Conservation (phyloP, 2,113 vertebrate genomes). For the Psilopogon haemacephalus region DNA sequence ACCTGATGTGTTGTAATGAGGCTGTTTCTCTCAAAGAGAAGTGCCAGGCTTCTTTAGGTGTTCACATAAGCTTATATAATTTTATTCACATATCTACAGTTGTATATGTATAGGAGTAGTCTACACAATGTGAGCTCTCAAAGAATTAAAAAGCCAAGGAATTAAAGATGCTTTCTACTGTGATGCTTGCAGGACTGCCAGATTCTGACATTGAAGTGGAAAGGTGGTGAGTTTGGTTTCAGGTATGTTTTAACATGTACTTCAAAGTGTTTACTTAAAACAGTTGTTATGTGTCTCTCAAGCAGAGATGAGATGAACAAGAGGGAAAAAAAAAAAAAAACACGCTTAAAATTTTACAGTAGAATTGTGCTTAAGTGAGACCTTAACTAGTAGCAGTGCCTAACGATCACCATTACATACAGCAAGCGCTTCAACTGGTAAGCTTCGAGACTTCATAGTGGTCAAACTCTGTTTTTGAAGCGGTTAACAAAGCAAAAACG, state of each 20-base stretch:
- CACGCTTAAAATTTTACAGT: background rate
- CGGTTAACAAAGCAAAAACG: background rate
- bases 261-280: background rate
- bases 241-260: background rate
- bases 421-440: background rate
- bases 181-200: background rate
- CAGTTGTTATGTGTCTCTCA: background rate
- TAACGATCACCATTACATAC: background rate
- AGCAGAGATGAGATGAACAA: background rate
- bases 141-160: background rate
- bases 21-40: background rate
- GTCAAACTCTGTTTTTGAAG: background rate
- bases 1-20: accelerated
- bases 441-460: background rate
- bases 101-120: background rate
- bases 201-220: background rate
- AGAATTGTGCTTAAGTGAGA: background rate
- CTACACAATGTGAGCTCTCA: background rate
- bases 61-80: background rate
- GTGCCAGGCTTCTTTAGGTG: background rate
- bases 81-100: background rate
- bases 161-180: background rate
- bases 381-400: background rate
- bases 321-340: background rate
- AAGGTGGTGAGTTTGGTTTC: background rate